Evolutionary conservation across 2,888 invertebrate genomes (phyloP).

Genomic region (Camptogramma bilineatum): DNA sequence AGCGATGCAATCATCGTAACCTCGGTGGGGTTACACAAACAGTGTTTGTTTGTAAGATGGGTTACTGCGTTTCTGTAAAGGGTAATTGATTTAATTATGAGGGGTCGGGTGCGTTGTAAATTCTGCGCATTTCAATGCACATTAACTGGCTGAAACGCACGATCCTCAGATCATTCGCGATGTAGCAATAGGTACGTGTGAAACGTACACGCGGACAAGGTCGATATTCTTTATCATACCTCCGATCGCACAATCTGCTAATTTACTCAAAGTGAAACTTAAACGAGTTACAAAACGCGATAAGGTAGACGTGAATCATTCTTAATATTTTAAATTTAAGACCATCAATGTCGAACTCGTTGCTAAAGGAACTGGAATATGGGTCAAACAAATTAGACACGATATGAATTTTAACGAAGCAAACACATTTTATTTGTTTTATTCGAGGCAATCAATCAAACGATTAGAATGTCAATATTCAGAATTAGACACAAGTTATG

Average conservation of each 20-base stretch:
- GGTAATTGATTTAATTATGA: conserved; percentile 61
- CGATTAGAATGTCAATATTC: conserved; percentile 38
- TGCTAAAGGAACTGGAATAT: conserved; percentile 51
- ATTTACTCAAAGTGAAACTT: conserved; percentile 35
- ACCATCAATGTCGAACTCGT: conserved; percentile 37
- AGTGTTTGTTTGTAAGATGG: conserved; percentile 48
- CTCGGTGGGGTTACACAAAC: conserved; percentile 57
- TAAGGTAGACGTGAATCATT: conserved; percentile 32
- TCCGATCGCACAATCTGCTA: conserved; percentile 27
- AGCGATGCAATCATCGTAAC: conserved; percentile 58
- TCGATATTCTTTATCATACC: conserved; percentile 24
- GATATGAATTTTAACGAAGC: conserved; percentile 48
- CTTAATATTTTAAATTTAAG: conserved; percentile 37
- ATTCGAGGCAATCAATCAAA: conserved; percentile 42
- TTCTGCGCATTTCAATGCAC: conserved; percentile 35
- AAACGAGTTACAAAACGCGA: conserved; percentile 26
- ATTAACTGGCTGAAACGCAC: conserved; percentile 7
- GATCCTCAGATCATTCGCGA: not conserved
- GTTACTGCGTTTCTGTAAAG: conserved; percentile 54
- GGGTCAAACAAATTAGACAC: conserved; percentile 50
- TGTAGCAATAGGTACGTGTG: conserved; percentile 14
- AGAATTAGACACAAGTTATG: conserved; percentile 36
- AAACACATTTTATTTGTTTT: conserved; percentile 40
- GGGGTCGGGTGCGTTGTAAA: conserved; percentile 51
- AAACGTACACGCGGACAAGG: conserved; percentile 27